These are phyloP conservation scores for Danio jaintianensis DNA, from an alignment of 2,797 vertebrate genomes.

Conservation along the genomic window DNA sequence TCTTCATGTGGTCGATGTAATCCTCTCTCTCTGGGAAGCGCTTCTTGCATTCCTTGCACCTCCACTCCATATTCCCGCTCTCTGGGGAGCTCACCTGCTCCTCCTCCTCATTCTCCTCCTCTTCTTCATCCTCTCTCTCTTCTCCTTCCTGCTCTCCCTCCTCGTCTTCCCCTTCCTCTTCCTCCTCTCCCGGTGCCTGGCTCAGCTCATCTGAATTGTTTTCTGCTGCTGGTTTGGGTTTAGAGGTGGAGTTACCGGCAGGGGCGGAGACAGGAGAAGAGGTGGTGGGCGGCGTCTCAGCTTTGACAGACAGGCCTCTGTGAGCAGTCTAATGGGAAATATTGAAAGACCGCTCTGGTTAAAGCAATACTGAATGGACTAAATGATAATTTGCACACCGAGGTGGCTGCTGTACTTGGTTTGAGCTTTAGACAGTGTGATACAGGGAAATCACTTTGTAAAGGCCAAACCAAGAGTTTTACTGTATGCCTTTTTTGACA, in stretches of 20 bases:
- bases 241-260: conserved; percentile 62
- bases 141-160: conserved; percentile 78
- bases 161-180: conserved; percentile 74
- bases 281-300: conserved; percentile 71
- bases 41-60: conserved; percentile 89
- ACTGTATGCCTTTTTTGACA: conserved; percentile 74
- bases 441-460: conserved; percentile 55
- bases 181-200: conserved; percentile 72
- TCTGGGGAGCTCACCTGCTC: conserved; percentile 76
- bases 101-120: conserved; percentile 83
- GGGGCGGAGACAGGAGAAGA: conserved; percentile 64
- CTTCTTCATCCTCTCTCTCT: conserved; percentile 76
- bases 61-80: conserved; percentile 85
- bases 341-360: not conserved
- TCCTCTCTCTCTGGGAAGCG: conserved; percentile 91
- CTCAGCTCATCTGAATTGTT: conserved; percentile 68
- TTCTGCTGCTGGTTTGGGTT: conserved; percentile 70
- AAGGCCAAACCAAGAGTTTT: conserved; percentile 71
- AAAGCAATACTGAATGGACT: not conserved
- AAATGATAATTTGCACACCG: not conserved
- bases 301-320: conserved; percentile 77
- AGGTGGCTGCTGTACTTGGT: conserved; percentile 57
- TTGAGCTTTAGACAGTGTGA: conserved; percentile 70
- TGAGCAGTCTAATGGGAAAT: conserved; percentile 74
- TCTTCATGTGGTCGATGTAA: conserved; percentile 93